A percentile compares a stretch with the other conserved stretches of the same genome.
Conservation (phyloP, 2,797 vertebrate species). For the Acropternis orthonyx region DNA sequence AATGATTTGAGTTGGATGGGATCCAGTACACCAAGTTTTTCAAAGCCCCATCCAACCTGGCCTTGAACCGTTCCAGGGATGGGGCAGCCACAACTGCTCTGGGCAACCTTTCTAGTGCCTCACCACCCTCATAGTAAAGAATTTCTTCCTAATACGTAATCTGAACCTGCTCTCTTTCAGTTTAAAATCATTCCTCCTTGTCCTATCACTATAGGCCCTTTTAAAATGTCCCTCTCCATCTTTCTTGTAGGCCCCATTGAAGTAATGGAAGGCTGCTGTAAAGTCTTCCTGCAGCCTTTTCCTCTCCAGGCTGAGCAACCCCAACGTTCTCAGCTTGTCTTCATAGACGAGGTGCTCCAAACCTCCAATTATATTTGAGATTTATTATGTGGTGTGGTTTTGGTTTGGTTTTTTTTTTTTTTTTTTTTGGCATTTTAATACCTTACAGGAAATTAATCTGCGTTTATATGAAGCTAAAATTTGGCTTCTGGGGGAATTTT, state of each 20-base stretch:
- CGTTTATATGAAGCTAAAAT: neutral
- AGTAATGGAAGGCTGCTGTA: neutral
- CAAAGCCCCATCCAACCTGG: accelerated
- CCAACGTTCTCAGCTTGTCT: neutral
- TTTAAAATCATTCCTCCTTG: neutral
- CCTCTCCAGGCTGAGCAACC: neutral
- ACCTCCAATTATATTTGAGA: neutral
- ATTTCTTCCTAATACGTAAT: neutral
- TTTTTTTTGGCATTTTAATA: neutral
- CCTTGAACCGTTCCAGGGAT: neutral
- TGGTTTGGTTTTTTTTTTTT: neutral
- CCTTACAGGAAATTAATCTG: neutral
- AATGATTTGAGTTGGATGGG: neutral
- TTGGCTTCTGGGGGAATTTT: neutral
- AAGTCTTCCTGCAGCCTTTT: neutral
- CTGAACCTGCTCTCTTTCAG: neutral
- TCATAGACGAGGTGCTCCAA: neutral
- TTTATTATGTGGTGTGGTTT: neutral
- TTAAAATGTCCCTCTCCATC: neutral
- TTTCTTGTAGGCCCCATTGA: neutral
- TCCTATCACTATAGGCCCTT: neutral
- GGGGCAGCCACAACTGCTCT: neutral
- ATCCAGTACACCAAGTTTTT: neutral
- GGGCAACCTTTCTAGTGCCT: neutral
- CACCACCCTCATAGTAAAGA: neutral